Percentiles rank a stretch among this genome's conserved stretches.
Evolutionary conservation across 2,113 vertebrate species (phyloP).

Genomic region (Rhea americana): DNA sequence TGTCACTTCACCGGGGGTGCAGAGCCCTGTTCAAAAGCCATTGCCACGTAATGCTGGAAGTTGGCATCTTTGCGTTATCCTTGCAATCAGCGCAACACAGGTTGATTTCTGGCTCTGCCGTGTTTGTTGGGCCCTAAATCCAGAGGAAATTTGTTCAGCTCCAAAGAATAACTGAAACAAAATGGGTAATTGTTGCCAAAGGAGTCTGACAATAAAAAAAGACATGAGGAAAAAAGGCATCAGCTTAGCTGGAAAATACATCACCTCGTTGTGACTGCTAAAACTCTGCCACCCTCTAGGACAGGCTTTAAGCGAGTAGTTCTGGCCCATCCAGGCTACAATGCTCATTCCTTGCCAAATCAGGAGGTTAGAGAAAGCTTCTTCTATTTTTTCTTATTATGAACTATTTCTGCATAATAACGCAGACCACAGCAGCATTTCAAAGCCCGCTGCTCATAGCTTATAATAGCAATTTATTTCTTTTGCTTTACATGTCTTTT

Average conservation of each 20-base stretch:
- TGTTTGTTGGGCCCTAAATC: neutral
- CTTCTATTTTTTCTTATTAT: neutral
- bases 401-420: neutral
- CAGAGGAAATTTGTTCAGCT: neutral
- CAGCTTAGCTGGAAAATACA: neutral
- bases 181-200: neutral
- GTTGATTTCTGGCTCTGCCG: neutral
- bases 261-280: neutral
- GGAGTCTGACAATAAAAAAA: neutral
- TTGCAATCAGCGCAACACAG: neutral
- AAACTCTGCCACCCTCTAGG: neutral
- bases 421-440: neutral
- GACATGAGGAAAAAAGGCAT: neutral
- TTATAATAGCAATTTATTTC: neutral
- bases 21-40: neutral
- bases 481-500: neutral
- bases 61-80: fast-evolving
- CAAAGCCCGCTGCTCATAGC: neutral
- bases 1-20: neutral
- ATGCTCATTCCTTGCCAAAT: neutral
- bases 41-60: neutral
- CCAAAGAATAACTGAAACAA: neutral
- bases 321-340: neutral
- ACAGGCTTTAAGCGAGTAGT: neutral
- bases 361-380: neutral